These are phyloP conservation scores for Brachionus rotundiformis DNA, from an alignment of 1,140 invertebrate genomes.

Conservation along the genomic window DNA sequence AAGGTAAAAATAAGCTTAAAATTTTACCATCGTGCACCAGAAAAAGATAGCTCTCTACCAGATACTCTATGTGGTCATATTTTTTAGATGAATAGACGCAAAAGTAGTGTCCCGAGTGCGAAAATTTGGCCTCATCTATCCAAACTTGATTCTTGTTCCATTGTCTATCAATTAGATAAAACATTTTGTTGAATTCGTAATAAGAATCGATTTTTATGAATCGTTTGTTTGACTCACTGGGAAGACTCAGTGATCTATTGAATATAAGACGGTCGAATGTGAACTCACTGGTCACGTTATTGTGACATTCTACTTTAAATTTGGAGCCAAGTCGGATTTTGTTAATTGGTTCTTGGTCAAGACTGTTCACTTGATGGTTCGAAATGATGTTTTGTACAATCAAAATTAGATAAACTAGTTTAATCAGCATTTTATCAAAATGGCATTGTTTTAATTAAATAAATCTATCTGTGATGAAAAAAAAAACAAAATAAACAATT, in stretches of 20 bases:
- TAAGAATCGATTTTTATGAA: neutral
- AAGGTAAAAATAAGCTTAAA: neutral
- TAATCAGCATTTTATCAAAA: constrained; percentile 2
- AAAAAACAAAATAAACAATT: neutral
- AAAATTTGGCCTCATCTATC: neutral
- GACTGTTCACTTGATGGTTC: neutral
- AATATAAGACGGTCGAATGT: constrained; percentile 31
- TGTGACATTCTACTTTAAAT: constrained; percentile 21
- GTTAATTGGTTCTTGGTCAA: constrained; percentile 3
- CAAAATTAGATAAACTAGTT: neutral
- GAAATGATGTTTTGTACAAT: neutral
- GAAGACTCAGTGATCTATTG: neutral
- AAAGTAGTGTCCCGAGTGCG: neutral
- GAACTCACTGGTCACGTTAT: neutral
- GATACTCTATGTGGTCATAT: neutral
- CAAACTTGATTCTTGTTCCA: neutral
- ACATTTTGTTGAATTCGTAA: neutral
- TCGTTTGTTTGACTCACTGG: neutral
- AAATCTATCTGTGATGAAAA: neutral
- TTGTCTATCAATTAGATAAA: constrained; percentile 7
- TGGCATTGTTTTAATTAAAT: neutral
- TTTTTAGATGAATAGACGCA: constrained; percentile 16
- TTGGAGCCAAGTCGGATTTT: neutral
- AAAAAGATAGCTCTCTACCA: neutral
- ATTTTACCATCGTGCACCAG: constrained; percentile 18